Evolutionary conservation across 1,140 invertebrate genomes (phyloP).

Genomic region (Trissolcus basalis): DNA sequence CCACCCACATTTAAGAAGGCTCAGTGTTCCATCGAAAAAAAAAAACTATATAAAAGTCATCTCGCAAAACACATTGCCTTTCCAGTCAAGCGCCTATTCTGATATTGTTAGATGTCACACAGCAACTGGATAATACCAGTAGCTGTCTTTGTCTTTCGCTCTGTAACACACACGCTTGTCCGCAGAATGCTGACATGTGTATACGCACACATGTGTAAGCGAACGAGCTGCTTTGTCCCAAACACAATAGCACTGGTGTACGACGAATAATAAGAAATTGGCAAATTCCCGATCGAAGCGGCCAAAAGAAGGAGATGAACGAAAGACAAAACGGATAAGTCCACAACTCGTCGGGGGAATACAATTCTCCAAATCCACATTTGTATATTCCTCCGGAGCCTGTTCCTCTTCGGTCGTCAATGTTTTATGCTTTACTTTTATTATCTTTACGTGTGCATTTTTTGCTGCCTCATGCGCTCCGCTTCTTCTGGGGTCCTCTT

Average conservation of each 20-base stretch:
- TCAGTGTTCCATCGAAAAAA: conserved; percentile 28
- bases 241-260: conserved; percentile 62
- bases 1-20: conserved; percentile 42
- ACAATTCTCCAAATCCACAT: conserved; percentile 69
- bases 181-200: not conserved
- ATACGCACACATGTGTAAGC: not conserved
- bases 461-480: conserved; percentile 24
- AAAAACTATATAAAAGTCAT: conserved; percentile 12
- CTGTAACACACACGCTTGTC: not conserved
- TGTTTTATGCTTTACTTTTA: conserved; percentile 57
- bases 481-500: conserved; percentile 23
- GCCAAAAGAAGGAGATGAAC: conserved; percentile 43
- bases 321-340: conserved; percentile 70
- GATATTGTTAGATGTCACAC: conserved; percentile 65
- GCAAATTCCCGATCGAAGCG: conserved; percentile 65
- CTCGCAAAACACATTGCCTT: conserved; percentile 55
- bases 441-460: conserved; percentile 45
- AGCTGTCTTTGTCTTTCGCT: conserved; percentile 22
- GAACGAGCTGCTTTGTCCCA: conserved; percentile 64
- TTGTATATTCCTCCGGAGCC: conserved; percentile 65
- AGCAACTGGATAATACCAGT: conserved; percentile 63
- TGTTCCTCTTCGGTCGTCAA: conserved; percentile 39
- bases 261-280: conserved; percentile 69
- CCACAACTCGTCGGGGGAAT: conserved; percentile 59
- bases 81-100: conserved; percentile 66